A percentile compares a stretch with the other conserved stretches of the same genome.
Conservation (phyloP, 2,113 vertebrate species). For the Pituophis catenifer region DNA sequence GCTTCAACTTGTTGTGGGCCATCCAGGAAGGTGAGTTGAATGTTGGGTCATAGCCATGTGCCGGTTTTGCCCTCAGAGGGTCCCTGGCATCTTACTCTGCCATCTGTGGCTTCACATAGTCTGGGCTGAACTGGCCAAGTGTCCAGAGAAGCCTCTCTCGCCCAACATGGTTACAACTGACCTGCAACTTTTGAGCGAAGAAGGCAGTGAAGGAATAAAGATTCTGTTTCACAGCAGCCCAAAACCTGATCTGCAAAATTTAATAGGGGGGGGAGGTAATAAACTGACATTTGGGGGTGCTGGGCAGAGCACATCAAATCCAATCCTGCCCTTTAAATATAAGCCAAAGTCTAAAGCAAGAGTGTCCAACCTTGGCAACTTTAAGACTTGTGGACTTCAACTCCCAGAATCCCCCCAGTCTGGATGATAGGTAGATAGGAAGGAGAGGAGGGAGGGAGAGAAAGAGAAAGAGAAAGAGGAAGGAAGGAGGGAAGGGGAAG, state of each 20-base stretch:
- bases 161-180: neutral
- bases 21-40: neutral
- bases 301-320: neutral
- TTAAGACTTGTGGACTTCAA: neutral
- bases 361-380: neutral
- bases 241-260: too few relatives aligned
- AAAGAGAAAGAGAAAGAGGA: too few relatives aligned
- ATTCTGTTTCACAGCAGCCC: fast-evolving
- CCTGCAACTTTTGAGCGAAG: neutral
- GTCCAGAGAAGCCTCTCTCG: too few relatives aligned
- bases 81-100: neutral
- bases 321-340: neutral
- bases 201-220: neutral
- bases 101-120: neutral
- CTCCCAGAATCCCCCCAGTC: neutral
- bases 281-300: neutral
- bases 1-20: too few relatives aligned
- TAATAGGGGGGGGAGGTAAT: neutral
- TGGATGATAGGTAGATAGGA: too few relatives aligned
- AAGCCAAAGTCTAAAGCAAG: neutral
- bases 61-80: neutral
- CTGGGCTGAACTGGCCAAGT: neutral
- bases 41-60: neutral
- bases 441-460: too few relatives aligned
- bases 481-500: too few relatives aligned